Conservation (phyloP, 2,113 vertebrate genomes). For the Gavialis gangeticus region DNA sequence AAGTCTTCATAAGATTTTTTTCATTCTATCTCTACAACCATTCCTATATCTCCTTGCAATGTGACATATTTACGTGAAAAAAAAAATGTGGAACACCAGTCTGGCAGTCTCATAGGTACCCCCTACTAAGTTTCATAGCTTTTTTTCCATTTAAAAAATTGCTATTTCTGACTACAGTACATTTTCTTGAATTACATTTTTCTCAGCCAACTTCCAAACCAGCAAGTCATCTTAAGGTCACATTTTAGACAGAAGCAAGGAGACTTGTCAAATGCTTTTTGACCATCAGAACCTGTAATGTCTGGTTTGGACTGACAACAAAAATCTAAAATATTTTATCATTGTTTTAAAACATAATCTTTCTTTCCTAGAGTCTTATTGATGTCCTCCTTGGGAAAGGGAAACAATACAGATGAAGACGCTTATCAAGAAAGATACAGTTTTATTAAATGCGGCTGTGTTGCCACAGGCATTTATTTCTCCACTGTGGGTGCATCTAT, state of each 20-base stretch:
- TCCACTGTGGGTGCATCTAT: too few species aligned
- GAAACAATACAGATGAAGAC: background rate
- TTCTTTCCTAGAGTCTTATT: background rate
- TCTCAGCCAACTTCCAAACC: background rate
- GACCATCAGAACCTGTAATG: background rate
- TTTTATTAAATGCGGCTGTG: background rate
- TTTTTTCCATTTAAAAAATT: background rate
- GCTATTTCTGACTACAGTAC: background rate
- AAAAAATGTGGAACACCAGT: background rate
- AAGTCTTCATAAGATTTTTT: background rate
- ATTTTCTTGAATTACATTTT: background rate
- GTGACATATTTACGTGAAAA: background rate
- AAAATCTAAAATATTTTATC: background rate
- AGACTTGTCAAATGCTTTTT: background rate
- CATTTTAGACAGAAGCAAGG: background rate
- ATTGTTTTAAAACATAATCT: background rate
- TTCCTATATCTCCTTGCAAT: background rate
- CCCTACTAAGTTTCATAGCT: background rate
- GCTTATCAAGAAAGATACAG: background rate
- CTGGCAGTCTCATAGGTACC: background rate
- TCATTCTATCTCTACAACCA: background rate
- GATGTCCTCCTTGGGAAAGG: background rate
- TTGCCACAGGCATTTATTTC: background rate
- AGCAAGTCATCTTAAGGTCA: background rate
- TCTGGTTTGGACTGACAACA: background rate